These are phyloP conservation scores for Valencia hispanica DNA, from an alignment of 2,797 vertebrate genomes.

Conservation along the genomic window DNA sequence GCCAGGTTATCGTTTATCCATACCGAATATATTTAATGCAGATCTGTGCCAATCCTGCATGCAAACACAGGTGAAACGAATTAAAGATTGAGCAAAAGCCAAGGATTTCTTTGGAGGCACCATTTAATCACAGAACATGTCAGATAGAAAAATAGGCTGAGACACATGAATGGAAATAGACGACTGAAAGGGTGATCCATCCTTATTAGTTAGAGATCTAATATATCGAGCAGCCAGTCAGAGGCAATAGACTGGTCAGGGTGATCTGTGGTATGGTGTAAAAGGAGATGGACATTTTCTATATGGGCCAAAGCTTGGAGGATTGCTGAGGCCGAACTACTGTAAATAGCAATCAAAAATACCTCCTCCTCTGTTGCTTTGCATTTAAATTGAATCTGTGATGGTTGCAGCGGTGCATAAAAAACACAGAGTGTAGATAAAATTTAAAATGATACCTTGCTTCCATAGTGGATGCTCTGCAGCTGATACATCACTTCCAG, in stretches of 20 bases:
- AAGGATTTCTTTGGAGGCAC: constrained; percentile 36
- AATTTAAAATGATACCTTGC: constrained; percentile 54
- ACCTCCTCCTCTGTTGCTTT: constrained; percentile 63
- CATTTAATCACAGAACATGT: constrained; percentile 51
- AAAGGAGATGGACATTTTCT: constrained; percentile 22
- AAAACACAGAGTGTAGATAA: constrained; percentile 43
- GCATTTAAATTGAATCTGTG: constrained; percentile 79
- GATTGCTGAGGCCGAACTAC: constrained; percentile 36
- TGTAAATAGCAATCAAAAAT: constrained; percentile 64
- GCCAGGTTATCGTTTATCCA: neutral
- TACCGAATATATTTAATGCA: constrained; percentile 3
- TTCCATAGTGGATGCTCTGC: constrained; percentile 32
- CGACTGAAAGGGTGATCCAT: constrained; percentile 61
- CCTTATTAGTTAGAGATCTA: constrained; percentile 62
- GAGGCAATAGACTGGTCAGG: constrained; percentile 45
- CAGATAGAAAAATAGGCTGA: constrained; percentile 36
- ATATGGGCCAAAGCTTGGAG: constrained; percentile 6
- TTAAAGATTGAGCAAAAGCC: constrained; percentile 26
- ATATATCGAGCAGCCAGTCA: constrained; percentile 52
- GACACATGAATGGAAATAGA: constrained; percentile 39
- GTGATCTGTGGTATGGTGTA: constrained; percentile 36
- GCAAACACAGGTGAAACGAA: constrained; percentile 30
- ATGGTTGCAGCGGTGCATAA: constrained; percentile 29
- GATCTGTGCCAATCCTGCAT: neutral
- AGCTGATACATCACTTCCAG: constrained; percentile 47